phyloP scores from a whole-genome alignment of 2,113 vertebrate species.

The Salvelinus alpinus region DNA sequence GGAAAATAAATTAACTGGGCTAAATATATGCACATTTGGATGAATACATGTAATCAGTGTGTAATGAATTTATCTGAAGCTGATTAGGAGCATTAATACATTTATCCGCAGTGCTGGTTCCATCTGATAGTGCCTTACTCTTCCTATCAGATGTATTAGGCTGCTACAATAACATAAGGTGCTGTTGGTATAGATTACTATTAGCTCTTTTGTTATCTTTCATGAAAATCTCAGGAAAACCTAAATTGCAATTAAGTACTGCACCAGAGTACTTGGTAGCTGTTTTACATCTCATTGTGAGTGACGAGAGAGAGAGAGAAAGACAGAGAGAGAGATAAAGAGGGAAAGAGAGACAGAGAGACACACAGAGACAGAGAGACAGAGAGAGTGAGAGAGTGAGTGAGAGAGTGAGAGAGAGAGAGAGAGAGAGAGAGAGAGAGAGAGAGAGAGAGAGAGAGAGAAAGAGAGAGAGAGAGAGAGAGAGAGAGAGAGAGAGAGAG shows the following conservation, averaged over 20 bases:
- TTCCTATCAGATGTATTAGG: conserved; percentile 96
- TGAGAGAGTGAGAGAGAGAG: not conserved
- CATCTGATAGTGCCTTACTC: conserved; percentile 95
- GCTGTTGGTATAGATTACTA: conserved; percentile 90
- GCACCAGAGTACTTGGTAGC: conserved; percentile 82
- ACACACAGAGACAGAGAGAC: not conserved
- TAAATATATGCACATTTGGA: conserved; percentile 94
- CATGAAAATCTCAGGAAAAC: conserved; percentile 86
- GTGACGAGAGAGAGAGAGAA: too few relatives aligned
- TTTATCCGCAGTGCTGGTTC: conserved; percentile 90
- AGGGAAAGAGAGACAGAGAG: not conserved
- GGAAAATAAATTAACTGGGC: conserved; percentile 89
- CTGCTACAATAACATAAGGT: conserved; percentile 93
- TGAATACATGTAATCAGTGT: conserved; percentile 91
- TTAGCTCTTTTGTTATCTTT: conserved; percentile 74
- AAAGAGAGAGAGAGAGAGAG: conserved; percentile 2
- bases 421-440: not conserved
- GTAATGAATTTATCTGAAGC: conserved; percentile 95
- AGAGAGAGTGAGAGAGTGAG: not conserved
- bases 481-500: conserved; percentile 3
- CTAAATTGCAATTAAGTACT: conserved; percentile 86
- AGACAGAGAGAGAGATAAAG: not conserved
- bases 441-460: not conserved
- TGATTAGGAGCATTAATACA: conserved; percentile 97
- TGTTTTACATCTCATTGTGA: conserved; percentile 78